Evolutionary conservation across 1,140 invertebrate genomes (phyloP).

Genomic region (Drosophila biarmipes): DNA sequence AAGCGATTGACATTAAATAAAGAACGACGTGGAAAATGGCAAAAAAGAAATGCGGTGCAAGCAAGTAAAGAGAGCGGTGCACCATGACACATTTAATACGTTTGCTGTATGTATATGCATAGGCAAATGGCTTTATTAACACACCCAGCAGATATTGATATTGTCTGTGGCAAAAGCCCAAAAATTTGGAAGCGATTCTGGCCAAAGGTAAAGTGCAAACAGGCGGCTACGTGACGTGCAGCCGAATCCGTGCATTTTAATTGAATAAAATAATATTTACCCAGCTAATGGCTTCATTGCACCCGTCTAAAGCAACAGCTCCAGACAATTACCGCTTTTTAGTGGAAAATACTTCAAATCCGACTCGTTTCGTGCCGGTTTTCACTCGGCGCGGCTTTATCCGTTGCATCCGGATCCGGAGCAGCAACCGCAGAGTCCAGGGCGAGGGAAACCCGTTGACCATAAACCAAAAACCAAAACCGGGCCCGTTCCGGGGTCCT

Average conservation of each 20-base stretch:
- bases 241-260: conserved; percentile 73
- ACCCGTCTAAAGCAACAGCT: conserved; percentile 38
- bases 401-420: conserved; percentile 25
- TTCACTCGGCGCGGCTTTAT: conserved; percentile 48
- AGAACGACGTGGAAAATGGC: conserved; percentile 24
- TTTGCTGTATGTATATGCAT: conserved; percentile 44
- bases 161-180: conserved; percentile 12
- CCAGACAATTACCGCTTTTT: conserved; percentile 55
- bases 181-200: conserved; percentile 53
- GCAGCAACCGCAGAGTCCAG: conserved; percentile 25
- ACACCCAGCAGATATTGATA: conserved; percentile 40
- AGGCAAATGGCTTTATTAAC: conserved; percentile 76
- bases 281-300: conserved; percentile 76
- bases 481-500: conserved; percentile 19
- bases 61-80: conserved; percentile 20
- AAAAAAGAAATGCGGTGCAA: conserved; percentile 21
- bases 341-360: conserved; percentile 51
- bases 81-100: conserved; percentile 57
- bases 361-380: conserved; percentile 43
- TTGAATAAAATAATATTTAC: conserved; percentile 82
- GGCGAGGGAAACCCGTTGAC: conserved; percentile 5
- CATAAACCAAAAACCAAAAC: conserved; percentile 26
- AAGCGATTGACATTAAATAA: conserved; percentile 63
- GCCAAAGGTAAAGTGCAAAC: conserved; percentile 27
- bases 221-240: conserved; percentile 54